Conservation (phyloP, 1,140 invertebrate species). For the Cotesia chilonis region DNA sequence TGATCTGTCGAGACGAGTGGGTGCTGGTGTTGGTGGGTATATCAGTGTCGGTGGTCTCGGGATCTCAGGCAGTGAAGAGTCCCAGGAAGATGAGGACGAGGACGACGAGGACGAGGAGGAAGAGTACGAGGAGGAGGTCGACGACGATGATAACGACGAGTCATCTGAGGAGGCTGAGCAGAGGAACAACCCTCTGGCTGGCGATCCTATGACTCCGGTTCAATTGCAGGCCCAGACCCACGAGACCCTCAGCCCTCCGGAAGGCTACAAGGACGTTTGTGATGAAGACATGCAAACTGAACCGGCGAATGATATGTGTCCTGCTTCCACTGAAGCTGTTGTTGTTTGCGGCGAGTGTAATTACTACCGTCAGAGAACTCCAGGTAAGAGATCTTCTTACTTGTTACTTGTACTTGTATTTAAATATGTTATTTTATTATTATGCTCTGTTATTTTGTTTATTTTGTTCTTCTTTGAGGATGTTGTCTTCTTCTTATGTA, state of each 20-base stretch:
- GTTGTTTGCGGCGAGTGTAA: conserved; percentile 51
- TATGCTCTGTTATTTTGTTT: not conserved
- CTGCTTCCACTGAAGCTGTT: conserved; percentile 31
- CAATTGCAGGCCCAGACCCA: conserved; percentile 57
- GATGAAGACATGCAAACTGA: conserved; percentile 49
- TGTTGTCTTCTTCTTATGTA: not conserved
- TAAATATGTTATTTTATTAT: no score
- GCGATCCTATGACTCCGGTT: not conserved
- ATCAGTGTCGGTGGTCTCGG: no score
- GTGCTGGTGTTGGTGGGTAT: conserved; percentile 36
- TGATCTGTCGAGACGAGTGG: conserved; percentile 35
- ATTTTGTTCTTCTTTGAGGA: not conserved
- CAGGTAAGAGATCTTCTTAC: conserved; percentile 54
- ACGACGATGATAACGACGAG: conserved; percentile 52
- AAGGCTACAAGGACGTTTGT: conserved; percentile 82
- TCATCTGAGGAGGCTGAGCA: conserved; percentile 66
- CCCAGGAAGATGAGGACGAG: conserved; percentile 37
- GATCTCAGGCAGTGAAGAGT: conserved; percentile 39
- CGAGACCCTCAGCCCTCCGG: conserved; percentile 84
- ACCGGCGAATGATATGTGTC: conserved; percentile 40
- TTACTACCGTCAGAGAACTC: conserved; percentile 47
- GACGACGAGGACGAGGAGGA: conserved; percentile 55
- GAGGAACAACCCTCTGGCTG: conserved; percentile 48
- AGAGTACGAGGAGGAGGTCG: conserved; percentile 66
- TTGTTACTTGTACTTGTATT: not conserved